These are phyloP conservation scores for Characodon lateralis DNA, from an alignment of 2,797 vertebrate species.

Conservation along the genomic window DNA sequence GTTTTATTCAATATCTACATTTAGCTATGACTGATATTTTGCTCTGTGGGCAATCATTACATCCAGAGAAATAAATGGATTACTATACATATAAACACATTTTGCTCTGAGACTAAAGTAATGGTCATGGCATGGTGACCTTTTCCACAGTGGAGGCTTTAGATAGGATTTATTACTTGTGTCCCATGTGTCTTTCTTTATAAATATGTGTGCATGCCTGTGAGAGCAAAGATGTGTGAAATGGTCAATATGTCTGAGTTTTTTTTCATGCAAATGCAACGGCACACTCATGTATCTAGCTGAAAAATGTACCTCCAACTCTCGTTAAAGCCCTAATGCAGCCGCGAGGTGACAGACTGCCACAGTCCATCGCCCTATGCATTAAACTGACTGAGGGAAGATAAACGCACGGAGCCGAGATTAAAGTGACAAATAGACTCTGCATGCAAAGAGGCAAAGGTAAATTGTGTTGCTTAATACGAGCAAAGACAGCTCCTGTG, in stretches of 20 bases:
- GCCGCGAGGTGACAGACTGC: constrained; percentile 63
- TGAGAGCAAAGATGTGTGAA: constrained; percentile 32
- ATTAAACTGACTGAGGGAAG: constrained; percentile 73
- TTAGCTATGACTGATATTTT: constrained; percentile 12
- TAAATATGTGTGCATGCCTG: constrained; percentile 24
- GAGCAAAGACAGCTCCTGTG: constrained; percentile 58
- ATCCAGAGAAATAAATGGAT: neutral
- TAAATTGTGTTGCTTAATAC: constrained; percentile 76
- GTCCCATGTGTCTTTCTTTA: constrained; percentile 21
- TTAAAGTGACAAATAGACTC: constrained; percentile 79
- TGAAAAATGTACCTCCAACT: constrained; percentile 58
- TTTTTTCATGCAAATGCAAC: constrained; percentile 35
- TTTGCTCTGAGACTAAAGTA: constrained; percentile 19
- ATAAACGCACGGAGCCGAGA: constrained; percentile 64
- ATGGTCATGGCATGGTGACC: constrained; percentile 8
- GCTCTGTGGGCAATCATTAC: neutral
- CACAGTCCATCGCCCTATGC: constrained; percentile 49
- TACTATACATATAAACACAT: constrained; percentile 23
- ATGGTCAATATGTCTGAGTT: constrained; percentile 27
- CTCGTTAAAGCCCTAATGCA: constrained; percentile 61
- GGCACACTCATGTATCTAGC: constrained; percentile 32
- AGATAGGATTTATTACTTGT: constrained; percentile 37
- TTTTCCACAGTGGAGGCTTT: constrained; percentile 21
- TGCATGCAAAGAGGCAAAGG: constrained; percentile 73
- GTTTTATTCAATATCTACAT: neutral